Conservation (phyloP, 2,888 invertebrate genomes). For the Cryptus armator region DNA sequence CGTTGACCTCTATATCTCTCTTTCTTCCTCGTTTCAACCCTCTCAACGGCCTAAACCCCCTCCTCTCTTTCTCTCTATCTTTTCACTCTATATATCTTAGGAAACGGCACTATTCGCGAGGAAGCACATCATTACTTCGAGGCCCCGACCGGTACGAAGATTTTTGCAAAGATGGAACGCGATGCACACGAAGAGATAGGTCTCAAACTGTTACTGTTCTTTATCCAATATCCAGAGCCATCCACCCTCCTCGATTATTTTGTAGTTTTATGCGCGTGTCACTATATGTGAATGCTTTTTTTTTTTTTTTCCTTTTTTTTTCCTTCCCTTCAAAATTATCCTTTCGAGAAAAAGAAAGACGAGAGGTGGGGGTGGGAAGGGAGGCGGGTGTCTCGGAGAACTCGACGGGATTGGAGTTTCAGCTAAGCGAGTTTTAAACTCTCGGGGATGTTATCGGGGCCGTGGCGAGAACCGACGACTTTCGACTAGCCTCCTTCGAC, state of each 20-base stretch:
- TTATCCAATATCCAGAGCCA: not conserved
- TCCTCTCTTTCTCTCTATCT: constrained; percentile 22
- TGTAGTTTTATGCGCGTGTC: constrained; percentile 48
- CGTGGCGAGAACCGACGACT: constrained; percentile 43
- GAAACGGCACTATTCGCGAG: constrained; percentile 54
- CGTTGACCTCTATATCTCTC: constrained; percentile 61
- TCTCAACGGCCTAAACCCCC: constrained; percentile 37
- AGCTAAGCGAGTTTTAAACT: constrained; percentile 65
- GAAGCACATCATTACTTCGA: constrained; percentile 63
- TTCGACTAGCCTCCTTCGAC: constrained; percentile 47
- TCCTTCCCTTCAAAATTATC: not conserved
- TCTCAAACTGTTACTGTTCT: not conserved
- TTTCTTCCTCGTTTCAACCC: constrained; percentile 12
- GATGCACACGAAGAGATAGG: constrained; percentile 15
- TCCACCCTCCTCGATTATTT: not conserved
- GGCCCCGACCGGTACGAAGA: constrained; percentile 39
- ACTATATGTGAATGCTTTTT: constrained; percentile 29
- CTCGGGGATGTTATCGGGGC: constrained; percentile 58
- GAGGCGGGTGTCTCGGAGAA: not conserved
- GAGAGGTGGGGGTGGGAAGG: not conserved
- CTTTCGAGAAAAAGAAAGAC: constrained; percentile 4
- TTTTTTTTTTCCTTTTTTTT: constrained; percentile 3
- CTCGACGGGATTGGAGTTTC: constrained; percentile 1
- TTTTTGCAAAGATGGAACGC: constrained; percentile 51
- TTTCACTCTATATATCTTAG: constrained; percentile 47